Conservation (phyloP, 2,113 vertebrate genomes). For the Psittacula cyanocephala region DNA sequence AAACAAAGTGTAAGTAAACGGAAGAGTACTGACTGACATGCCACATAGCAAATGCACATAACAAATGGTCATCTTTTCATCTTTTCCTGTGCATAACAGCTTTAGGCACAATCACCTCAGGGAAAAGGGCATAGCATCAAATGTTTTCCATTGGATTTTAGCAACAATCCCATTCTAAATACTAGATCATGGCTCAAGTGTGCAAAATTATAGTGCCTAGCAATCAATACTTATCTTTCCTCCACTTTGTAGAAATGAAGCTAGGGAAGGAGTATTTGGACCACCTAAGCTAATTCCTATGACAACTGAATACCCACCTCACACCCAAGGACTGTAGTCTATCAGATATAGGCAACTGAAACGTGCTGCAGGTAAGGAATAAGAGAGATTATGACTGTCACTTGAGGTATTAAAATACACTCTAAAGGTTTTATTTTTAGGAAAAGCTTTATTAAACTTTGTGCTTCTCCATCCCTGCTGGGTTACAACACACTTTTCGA, state of each 20-base stretch:
- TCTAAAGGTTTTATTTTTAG: background rate
- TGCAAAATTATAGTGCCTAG: background rate
- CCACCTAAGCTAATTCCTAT: background rate
- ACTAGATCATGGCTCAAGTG: background rate
- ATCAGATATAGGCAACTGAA: background rate
- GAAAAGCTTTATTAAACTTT: background rate
- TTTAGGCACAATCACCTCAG: background rate
- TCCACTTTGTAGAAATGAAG: background rate
- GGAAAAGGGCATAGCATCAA: background rate
- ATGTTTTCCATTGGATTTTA: background rate
- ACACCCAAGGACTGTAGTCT: background rate
- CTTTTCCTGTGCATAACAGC: background rate
- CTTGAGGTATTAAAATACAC: background rate
- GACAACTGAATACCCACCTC: background rate
- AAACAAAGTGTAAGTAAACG: background rate
- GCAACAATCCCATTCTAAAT: background rate
- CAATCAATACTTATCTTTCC: background rate
- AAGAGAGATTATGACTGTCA: background rate
- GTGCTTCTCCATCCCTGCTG: background rate
- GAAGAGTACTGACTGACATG: background rate
- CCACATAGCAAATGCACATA: background rate
- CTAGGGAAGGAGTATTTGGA: background rate
- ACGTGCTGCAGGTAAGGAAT: background rate
- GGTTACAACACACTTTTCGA: background rate
- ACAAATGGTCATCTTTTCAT: background rate